These are phyloP conservation scores for Trachelus iudaicus DNA, from an alignment of 2,888 invertebrate species.

Conservation along the genomic window DNA sequence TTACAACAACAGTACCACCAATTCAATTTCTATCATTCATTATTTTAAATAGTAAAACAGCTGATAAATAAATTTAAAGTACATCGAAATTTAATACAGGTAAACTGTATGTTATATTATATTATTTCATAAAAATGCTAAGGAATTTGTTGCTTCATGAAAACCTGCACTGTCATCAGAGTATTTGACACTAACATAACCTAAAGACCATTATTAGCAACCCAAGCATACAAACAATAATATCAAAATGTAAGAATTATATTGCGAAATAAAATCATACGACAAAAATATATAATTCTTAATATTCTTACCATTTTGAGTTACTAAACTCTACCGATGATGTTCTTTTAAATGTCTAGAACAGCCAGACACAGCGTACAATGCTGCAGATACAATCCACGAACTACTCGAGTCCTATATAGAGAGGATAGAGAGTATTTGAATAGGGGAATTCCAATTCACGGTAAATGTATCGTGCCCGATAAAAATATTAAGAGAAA, in stretches of 20 bases:
- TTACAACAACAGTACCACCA: neutral
- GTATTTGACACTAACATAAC: conserved; percentile 49
- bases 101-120: neutral
- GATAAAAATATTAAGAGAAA: neutral
- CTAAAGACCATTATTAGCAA: conserved; percentile 17
- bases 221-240: neutral
- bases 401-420: neutral
- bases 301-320: conserved; percentile 38
- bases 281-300: neutral
- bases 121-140: neutral
- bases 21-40: too few species aligned
- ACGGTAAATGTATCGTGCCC: neutral
- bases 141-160: neutral
- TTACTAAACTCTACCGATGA: neutral
- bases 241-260: neutral
- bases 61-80: too few species aligned
- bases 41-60: too few species aligned
- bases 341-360: neutral
- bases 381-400: neutral
- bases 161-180: conserved; percentile 53
- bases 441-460: neutral
- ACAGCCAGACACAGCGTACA: neutral
- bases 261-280: neutral
- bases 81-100: neutral
- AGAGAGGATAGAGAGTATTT: neutral